Evolutionary conservation across 1,140 invertebrate species (phyloP).

Genomic region (Aphelenchoides fujianensis): DNA sequence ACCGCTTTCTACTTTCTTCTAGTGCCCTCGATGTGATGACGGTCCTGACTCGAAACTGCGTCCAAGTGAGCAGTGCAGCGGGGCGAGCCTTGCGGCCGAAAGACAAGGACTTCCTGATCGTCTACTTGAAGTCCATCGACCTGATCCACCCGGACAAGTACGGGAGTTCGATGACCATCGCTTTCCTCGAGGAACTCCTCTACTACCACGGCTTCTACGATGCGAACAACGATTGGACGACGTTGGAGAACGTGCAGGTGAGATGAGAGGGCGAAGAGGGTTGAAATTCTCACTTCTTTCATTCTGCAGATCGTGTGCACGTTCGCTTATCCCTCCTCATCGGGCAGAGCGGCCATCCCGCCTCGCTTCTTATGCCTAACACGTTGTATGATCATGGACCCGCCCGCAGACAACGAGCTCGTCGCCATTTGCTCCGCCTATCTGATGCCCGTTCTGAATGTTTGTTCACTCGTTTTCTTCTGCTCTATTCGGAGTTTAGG

Average conservation of each 20-base stretch:
- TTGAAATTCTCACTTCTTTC: slow-evolving; percentile 57
- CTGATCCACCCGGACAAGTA: slow-evolving; percentile 76
- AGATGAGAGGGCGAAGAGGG: too few relatives aligned
- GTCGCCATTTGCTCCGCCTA: slow-evolving; percentile 66
- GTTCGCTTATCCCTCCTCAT: slow-evolving; percentile 19
- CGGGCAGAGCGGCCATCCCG: slow-evolving; percentile 21
- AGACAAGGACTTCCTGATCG: slow-evolving; percentile 70
- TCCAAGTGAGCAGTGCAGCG: slow-evolving; percentile 72
- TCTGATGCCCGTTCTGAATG: slow-evolving; percentile 66
- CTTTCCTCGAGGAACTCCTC: slow-evolving; percentile 73
- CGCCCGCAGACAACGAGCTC: slow-evolving; percentile 32
- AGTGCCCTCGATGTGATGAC: slow-evolving; percentile 73
- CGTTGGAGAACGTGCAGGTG: slow-evolving; percentile 72
- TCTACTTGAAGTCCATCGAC: slow-evolving; percentile 79
- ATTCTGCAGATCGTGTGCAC: slow-evolving; percentile 44
- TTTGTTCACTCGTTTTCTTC: too few relatives aligned
- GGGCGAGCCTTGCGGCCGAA: slow-evolving; percentile 75
- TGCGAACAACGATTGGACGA: slow-evolving; percentile 73
- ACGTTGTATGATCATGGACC: slow-evolving; percentile 29
- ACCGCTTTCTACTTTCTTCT: neutral
- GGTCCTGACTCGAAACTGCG: slow-evolving; percentile 72
- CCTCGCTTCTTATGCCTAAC: slow-evolving; percentile 41
- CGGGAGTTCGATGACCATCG: slow-evolving; percentile 77
- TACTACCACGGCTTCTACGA: slow-evolving; percentile 76
- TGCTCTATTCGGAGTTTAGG: too few relatives aligned